Evolutionary conservation across 2,888 invertebrate species (phyloP).

Genomic region (Rapana venosa): DNA sequence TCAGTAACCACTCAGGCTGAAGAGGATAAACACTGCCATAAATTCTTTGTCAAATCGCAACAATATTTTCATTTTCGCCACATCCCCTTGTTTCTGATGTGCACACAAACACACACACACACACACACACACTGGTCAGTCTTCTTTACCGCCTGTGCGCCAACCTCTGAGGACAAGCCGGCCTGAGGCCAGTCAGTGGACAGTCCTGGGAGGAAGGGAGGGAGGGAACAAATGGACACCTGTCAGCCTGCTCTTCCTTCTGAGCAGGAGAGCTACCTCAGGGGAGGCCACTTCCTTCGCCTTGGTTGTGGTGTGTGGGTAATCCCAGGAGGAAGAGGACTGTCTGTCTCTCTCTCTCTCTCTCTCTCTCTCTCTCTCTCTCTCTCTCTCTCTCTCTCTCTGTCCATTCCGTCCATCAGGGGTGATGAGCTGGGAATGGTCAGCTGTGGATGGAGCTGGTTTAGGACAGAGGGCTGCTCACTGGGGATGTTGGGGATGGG

Average conservation of each 20-base stretch:
- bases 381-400: conserved; percentile 20
- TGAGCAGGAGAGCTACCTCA: background rate
- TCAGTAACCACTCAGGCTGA: too few species aligned
- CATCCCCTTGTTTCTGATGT: background rate
- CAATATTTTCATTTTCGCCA: too few species aligned
- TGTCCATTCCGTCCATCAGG: background rate
- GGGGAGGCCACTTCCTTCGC: background rate
- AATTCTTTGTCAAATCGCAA: too few species aligned
- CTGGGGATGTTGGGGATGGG: too few species aligned
- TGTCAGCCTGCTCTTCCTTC: background rate
- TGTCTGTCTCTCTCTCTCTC: background rate
- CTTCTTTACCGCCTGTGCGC: background rate
- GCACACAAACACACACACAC: background rate
- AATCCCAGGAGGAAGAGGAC: background rate
- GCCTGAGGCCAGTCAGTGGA: background rate
- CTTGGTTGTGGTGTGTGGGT: background rate
- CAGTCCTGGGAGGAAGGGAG: background rate
- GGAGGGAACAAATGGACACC: conserved; percentile 16
- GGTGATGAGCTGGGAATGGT: conserved; percentile 16
- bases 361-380: conserved; percentile 18
- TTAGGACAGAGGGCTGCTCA: too few species aligned
- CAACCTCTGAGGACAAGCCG: background rate
- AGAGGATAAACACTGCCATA: too few species aligned
- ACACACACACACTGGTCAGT: background rate
- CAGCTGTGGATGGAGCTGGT: background rate